Conservation (phyloP, 2,888 invertebrate species). For the Rhingia rostrata region DNA sequence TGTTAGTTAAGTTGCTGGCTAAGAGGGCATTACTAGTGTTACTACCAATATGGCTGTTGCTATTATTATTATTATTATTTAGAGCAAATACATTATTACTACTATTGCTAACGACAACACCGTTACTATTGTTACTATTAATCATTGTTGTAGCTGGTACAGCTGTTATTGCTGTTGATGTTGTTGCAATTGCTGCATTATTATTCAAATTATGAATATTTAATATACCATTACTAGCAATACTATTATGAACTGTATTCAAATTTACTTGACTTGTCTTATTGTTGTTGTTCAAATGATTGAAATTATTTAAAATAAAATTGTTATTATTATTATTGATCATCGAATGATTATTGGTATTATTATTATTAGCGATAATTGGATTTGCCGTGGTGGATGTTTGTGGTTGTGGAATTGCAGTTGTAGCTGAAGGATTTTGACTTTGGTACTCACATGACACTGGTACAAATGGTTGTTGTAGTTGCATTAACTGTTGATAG, state of each 20-base stretch:
- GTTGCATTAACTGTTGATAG: conserved; percentile 97
- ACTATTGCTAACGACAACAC: conserved; percentile 76
- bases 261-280: conserved; percentile 74
- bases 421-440: conserved; percentile 79
- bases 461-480: conserved; percentile 97
- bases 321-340: conserved; percentile 72
- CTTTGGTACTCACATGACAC: conserved; percentile 97
- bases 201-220: conserved; percentile 77
- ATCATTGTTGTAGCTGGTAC: conserved; percentile 67
- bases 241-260: conserved; percentile 72
- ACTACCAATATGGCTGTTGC: conserved; percentile 36
- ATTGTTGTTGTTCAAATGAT: conserved; percentile 74
- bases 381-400: conserved; percentile 82
- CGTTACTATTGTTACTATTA: conserved; percentile 75
- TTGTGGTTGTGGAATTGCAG: conserved; percentile 78
- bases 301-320: conserved; percentile 71
- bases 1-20: conserved; percentile 81
- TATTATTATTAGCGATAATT: conserved; percentile 77
- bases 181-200: conserved; percentile 74
- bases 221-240: conserved; percentile 71
- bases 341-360: conserved; percentile 75
- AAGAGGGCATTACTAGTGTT: conserved; percentile 78
- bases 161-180: conserved; percentile 65
- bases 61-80: conserved; percentile 65
- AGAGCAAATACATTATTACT: conserved; percentile 63